Evolutionary conservation across 1,140 invertebrate genomes (phyloP), one percentile per base, ranked within the genome.

Genomic region (Macrobrachium nipponense): DNA sequence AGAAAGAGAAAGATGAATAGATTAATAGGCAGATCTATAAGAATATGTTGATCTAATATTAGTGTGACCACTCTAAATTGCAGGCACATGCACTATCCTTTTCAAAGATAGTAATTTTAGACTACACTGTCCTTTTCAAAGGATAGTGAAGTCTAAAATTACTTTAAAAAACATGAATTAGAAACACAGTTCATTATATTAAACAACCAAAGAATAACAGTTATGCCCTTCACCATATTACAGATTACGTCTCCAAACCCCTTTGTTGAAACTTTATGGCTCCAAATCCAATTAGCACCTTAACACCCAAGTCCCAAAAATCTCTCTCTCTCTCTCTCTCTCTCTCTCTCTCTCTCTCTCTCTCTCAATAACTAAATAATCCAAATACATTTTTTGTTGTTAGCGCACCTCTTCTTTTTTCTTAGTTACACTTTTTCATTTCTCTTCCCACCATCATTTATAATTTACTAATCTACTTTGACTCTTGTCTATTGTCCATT

Each of bases 311-410:
- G 64, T 60, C 27, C 61, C n/a, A n/a, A n/a, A n/a, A n/a, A n/a
- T n/a, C n/a, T n/a, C n/a, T n/a, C n/a, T 80, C 79, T 80, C 36
- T 80, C 64, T 68, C 61, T 80, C 64, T 68, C 64, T 80, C 61
- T 80, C 61, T 80, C 79, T 80, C 61, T 27, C 79, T 68, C 23
- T 51, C 64, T 20, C 62, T 68, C 61, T 51, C 58, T 80, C 79
- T 51, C 15, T 80, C 44, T 62, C 23, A 11, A 77, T 8, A 27
- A n/a, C 44, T 4, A 15, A 58, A 77, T 44, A 59, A 61, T 60
- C 76, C 60, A n/a, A 20, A 60, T 2, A 8, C 51, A 51, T 11
- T 75, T 0, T 27, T 43, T 27, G 6, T 27, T n/a, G 0, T n/a
- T 75, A 4, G 7, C 8, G 6, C 20, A 2, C 72, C 36, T 36